Evolutionary conservation across 1,140 invertebrate species (phyloP).

Genomic region (Geopemphigus sp.): DNA sequence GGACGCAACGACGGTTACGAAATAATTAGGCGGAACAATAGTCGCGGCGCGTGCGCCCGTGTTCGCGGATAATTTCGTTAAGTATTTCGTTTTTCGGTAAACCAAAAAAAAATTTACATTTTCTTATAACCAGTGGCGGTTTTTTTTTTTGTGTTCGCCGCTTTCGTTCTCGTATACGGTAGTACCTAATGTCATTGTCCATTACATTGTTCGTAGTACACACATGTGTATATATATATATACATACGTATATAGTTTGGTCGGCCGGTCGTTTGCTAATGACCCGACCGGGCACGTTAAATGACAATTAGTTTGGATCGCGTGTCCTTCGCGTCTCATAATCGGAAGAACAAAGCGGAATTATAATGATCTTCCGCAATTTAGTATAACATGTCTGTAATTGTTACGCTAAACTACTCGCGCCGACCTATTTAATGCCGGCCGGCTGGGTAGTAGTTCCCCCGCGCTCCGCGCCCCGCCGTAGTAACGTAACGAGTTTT

Average conservation of each 20-base stretch:
- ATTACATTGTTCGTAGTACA: conserved; percentile 21
- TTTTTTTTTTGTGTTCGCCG: not conserved
- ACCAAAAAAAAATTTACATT: not conserved
- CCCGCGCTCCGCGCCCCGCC: too few relatives aligned
- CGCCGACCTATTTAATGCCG: conserved; percentile 13
- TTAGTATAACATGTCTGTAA: conserved; percentile 39
- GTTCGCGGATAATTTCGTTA: too few relatives aligned
- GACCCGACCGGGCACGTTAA: conserved; percentile 39
- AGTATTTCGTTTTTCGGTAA: not conserved
- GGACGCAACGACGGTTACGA: too few relatives aligned
- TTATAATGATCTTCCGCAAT: conserved; percentile 23
- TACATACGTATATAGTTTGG: too few relatives aligned
- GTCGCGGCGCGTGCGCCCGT: too few relatives aligned
- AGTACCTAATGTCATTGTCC: conserved; percentile 3
- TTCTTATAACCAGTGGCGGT: not conserved
- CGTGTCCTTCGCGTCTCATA: conserved; percentile 29
- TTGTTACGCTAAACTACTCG: conserved; percentile 35
- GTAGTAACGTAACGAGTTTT: too few relatives aligned
- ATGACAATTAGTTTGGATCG: conserved; percentile 41
- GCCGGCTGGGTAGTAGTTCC: too few relatives aligned
- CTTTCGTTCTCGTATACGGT: not conserved
- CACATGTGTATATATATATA: not conserved
- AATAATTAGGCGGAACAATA: too few relatives aligned
- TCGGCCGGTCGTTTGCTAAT: conserved; percentile 35
- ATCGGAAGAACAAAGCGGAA: conserved; percentile 31